Conservation (phyloP, 2,797 vertebrate species). For the Poeciliopsis gracilis region DNA sequence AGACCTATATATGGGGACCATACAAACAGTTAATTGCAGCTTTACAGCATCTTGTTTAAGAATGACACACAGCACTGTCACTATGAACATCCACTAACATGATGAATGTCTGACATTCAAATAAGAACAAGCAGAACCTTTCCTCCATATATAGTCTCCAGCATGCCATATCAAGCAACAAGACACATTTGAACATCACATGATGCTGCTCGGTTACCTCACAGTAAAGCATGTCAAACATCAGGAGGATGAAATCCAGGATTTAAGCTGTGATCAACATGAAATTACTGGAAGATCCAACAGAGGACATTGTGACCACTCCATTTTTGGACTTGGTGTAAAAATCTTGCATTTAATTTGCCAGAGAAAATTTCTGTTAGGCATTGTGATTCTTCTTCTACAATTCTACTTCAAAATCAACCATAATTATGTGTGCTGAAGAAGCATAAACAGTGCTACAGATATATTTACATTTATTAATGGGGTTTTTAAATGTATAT, state of each 20-base stretch:
- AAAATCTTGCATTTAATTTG: background rate
- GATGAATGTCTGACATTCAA: background rate
- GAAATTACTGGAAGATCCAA: background rate
- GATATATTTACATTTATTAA: background rate
- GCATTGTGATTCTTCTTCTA: background rate
- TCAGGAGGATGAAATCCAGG: background rate
- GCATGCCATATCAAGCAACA: background rate
- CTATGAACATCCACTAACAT: background rate
- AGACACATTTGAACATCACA: background rate
- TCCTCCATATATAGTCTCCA: background rate
- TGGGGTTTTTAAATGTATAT: background rate
- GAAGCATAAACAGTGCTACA: background rate
- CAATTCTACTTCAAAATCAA: background rate
- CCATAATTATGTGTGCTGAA: background rate
- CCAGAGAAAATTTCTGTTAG: slow-evolving; percentile 1
- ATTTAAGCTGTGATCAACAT: slow-evolving; percentile 5
- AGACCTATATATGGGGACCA: background rate
- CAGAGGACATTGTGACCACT: background rate
- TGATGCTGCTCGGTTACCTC: background rate
- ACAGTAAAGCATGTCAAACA: slow-evolving; percentile 13
- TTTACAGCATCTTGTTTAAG: slow-evolving; percentile 8
- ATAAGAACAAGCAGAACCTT: background rate
- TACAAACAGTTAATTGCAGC: slow-evolving; percentile 1
- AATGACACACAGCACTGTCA: background rate
- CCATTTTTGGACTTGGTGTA: background rate